Evolutionary conservation across 1,140 invertebrate genomes (phyloP).

Genomic region (Tetramorium simillimum): DNA sequence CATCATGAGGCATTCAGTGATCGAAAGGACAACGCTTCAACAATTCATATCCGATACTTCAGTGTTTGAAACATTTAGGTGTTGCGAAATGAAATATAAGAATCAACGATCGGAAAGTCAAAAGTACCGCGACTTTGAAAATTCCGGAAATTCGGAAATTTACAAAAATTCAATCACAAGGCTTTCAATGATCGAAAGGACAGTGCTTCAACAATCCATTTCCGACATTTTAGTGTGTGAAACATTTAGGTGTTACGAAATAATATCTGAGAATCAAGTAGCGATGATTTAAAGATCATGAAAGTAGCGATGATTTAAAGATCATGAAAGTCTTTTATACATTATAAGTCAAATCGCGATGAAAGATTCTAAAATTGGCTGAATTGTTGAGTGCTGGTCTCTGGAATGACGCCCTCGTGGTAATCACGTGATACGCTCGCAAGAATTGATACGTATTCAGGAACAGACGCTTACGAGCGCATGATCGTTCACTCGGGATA

Average conservation of each 20-base stretch:
- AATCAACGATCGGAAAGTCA: not conserved
- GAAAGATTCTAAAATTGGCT: not conserved
- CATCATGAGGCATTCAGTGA: not conserved
- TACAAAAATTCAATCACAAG: no score
- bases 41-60: not conserved
- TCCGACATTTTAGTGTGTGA: not conserved
- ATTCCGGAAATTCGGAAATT: no score
- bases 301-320: not conserved
- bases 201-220: not conserved
- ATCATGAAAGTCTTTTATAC: not conserved
- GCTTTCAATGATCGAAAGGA: not conserved
- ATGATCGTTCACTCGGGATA: not conserved
- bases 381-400: not conserved
- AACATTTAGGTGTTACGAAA: not conserved
- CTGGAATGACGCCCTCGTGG: not conserved
- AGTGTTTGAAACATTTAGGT: not conserved
- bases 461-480: not conserved
- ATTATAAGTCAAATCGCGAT: not conserved
- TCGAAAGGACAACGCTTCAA: not conserved
- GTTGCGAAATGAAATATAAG: not conserved
- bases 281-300: not conserved
- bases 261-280: not conserved
- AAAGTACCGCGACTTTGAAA: no score
- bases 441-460: constrained; percentile 11
- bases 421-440: not conserved